These are phyloP conservation scores for Calyptomena viridis DNA, from an alignment of 2,113 vertebrate genomes.

Conservation along the genomic window DNA sequence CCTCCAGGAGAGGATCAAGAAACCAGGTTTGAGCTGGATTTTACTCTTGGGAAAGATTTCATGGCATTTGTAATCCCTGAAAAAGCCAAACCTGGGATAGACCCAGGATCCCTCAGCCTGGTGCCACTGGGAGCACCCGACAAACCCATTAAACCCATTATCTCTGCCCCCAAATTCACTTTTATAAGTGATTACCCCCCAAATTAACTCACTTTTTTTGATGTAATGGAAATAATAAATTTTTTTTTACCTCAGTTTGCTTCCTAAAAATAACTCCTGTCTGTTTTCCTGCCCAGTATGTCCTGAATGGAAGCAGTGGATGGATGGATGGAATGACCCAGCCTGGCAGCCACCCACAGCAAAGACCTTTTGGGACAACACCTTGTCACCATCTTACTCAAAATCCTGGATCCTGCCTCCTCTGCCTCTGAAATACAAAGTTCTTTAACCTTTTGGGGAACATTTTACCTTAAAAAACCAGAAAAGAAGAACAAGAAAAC, in stretches of 20 bases:
- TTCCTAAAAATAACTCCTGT: neutral
- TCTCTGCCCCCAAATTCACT: accelerated
- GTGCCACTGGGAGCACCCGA: neutral
- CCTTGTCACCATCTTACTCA: neutral
- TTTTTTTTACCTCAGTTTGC: neutral
- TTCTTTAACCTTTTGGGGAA: neutral
- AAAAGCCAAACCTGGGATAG: neutral
- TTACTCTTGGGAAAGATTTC: neutral
- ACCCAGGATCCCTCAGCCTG: neutral
- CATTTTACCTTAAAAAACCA: neutral
- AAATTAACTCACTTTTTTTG: neutral
- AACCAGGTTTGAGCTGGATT: conserved; percentile 58
- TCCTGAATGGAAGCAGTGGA: conserved; percentile 46
- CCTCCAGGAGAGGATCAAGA: conserved; percentile 68
- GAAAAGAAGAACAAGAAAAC: neutral
- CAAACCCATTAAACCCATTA: neutral
- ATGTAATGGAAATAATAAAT: neutral
- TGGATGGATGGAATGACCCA: neutral
- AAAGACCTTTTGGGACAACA: conserved; percentile 6
- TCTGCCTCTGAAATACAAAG: neutral
- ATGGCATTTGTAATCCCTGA: accelerated
- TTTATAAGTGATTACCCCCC: neutral
- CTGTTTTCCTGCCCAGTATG: conserved; percentile 58
- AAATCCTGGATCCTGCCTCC: neutral
- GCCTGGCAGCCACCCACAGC: conserved; percentile 9